phyloP scores from a whole-genome alignment of 2,888 invertebrate species.

The Diarsia brunnea region DNA sequence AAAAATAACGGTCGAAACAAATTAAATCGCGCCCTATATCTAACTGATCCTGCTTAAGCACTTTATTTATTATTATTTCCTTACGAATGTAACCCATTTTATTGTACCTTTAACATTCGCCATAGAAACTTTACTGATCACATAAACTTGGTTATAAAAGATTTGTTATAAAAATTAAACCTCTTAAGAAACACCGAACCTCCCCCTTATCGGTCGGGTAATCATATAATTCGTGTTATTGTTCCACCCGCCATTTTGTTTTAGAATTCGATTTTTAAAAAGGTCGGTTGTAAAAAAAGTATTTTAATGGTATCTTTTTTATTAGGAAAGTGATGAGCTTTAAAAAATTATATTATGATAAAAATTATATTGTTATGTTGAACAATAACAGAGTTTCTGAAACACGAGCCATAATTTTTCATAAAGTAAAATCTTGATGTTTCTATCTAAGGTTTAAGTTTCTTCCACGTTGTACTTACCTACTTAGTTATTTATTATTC shows the following conservation, averaged over 20 bases:
- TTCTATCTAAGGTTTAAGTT: background rate
- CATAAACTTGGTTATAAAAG: constrained; percentile 86
- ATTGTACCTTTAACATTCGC: constrained; percentile 82
- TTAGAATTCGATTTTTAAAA: constrained; percentile 83
- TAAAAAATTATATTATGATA: constrained; percentile 52
- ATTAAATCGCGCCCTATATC: constrained; percentile 62
- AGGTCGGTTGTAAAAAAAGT: constrained; percentile 69
- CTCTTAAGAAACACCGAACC: constrained; percentile 80
- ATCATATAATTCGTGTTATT: constrained; percentile 86
- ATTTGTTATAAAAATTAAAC: constrained; percentile 89
- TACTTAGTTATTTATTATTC: too few species aligned
- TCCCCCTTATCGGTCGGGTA: constrained; percentile 80
- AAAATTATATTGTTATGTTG: constrained; percentile 38
- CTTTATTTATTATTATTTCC: constrained; percentile 79
- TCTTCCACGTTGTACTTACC: too few species aligned
- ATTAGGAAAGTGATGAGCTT: constrained; percentile 70
- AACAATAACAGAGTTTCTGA: constrained; percentile 11
- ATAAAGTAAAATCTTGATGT: background rate
- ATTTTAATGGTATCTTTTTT: constrained; percentile 72
- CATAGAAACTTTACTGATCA: constrained; percentile 82
- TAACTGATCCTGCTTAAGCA: constrained; percentile 68
- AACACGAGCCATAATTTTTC: background rate
- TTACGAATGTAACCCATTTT: constrained; percentile 83
- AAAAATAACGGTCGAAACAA: constrained; percentile 63
- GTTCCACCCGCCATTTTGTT: constrained; percentile 81